Conservation (phyloP, 2,113 vertebrate genomes). For the Pitta sordida region DNA sequence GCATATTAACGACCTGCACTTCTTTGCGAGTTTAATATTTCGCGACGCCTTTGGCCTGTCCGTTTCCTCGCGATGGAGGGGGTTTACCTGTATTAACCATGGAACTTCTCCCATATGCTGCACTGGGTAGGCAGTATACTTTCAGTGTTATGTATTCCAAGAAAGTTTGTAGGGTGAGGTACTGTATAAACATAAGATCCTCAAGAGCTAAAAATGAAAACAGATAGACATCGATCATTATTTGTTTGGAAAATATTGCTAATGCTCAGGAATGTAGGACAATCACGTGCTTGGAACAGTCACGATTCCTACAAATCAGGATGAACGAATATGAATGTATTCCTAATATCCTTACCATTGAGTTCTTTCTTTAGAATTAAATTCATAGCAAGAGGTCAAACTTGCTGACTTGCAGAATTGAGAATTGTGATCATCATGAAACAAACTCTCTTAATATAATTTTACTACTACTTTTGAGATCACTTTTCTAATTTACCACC, state of each 20-base stretch:
- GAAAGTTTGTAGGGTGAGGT: not conserved
- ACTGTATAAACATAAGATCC: not conserved
- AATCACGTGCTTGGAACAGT: not conserved
- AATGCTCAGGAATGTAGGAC: not conserved
- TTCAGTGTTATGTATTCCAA: not conserved
- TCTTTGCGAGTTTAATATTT: too few relatives aligned
- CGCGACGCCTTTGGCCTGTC: too few relatives aligned
- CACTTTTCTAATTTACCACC: not conserved
- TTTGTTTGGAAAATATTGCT: slow-evolving; percentile 22
- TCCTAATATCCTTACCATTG: not conserved
- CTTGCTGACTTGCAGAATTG: not conserved
- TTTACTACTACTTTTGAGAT: not conserved
- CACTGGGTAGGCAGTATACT: not conserved
- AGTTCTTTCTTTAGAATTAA: not conserved
- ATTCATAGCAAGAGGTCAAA: not conserved
- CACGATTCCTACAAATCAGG: not conserved
- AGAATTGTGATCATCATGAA: not conserved
- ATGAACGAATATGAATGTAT: not conserved
- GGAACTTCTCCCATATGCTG: not conserved
- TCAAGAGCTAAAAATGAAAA: not conserved
- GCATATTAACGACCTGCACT: too few relatives aligned
- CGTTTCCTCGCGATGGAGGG: too few relatives aligned
- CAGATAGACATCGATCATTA: not conserved
- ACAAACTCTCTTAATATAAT: not conserved
- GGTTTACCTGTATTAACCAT: too few relatives aligned